Base-by-base conservation (phyloP, 2,888 invertebrate species). In the Apodemia duryi region DNA sequence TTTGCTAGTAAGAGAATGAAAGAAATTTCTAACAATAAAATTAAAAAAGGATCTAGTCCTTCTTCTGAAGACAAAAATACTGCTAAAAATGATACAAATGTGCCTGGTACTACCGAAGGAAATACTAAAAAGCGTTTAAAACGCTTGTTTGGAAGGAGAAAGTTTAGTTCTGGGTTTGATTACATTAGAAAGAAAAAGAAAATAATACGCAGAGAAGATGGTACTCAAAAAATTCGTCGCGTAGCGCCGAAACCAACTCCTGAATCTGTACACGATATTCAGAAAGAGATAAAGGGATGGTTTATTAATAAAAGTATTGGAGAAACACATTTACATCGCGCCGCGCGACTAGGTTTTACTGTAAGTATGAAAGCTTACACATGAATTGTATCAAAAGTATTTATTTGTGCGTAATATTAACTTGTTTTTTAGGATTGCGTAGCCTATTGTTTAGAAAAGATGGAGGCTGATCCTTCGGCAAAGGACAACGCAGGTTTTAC, bases 401-500 rank as follows among this genome's bases (percentile, higher is more conserved):
- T 46, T 46, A 46, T 46, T 13, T 46, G 46, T 46, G 13, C 13
- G 46, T 46, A 46, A 46, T 46, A 13, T 1, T 4, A 46, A 49
- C 6, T n/a, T 57, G 13, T 57, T 83, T 21, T 80, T 29, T 83
- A 97, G 96, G 98, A 98, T 83, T 97, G 98, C 65, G 96, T 97
- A 64, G 96, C 97, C 29, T 98, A 97, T 81, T 98, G 98, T 80
- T 91, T 98, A 77, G 97, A 98, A 82, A 96, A 96, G 79, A 94
- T 97, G 89, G 94, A 95, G 71, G 95, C 95, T 72, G 94, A 95
- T 70, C 96, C 98, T 1, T 96, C 97, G 74, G 96, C 96, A 0
- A 96, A 96, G 77, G 98, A 98, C 82, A 98, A 98, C 83, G 98
- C 98, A 1, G 97, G 97, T 0, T 97, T 97, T 78, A 98, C 98